These are phyloP conservation scores for Flabesymbios commensalis DNA, from an alignment of 2,888 invertebrate species.

Conservation along the genomic window DNA sequence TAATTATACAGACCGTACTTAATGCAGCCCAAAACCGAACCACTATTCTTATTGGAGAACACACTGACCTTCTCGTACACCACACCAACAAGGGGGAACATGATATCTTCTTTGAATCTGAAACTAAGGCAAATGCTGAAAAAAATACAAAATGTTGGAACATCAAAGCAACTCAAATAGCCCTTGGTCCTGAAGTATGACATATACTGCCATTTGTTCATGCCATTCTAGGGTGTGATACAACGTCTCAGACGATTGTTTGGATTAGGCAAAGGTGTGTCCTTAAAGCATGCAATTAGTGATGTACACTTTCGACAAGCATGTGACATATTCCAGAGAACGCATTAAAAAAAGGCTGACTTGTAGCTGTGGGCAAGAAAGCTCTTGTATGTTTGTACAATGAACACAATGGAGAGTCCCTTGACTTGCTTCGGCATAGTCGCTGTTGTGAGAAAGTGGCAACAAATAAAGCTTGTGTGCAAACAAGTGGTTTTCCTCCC, in stretches of 20 bases:
- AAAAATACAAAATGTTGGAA: no score
- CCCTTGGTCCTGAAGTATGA: slow-evolving; percentile 5
- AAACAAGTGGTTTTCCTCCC: slow-evolving; percentile 35
- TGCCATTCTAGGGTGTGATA: slow-evolving; percentile 36
- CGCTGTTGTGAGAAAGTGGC: slow-evolving; percentile 23
- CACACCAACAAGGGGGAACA: slow-evolving; percentile 14
- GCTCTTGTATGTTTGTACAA: slow-evolving; percentile 6
- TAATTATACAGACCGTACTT: slow-evolving; percentile 37
- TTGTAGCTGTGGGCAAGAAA: not conserved
- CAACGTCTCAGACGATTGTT: slow-evolving; percentile 30
- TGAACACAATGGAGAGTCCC: not conserved
- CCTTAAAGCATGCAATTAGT: slow-evolving; percentile 1
- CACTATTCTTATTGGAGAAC: slow-evolving; percentile 39
- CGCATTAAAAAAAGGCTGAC: not conserved
- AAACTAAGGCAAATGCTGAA: no score
- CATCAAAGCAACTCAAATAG: not conserved
- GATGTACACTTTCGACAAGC: not conserved
- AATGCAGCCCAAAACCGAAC: slow-evolving; percentile 5
- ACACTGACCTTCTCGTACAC: slow-evolving; percentile 41
- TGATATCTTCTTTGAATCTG: no score
- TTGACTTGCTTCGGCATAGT: not conserved
- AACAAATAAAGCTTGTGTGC: slow-evolving; percentile 23
- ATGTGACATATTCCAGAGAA: not conserved
- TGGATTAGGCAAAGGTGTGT: slow-evolving; percentile 23
- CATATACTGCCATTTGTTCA: slow-evolving; percentile 25